Conservation (phyloP, 2,888 invertebrate species). For the Aromia moschata region DNA sequence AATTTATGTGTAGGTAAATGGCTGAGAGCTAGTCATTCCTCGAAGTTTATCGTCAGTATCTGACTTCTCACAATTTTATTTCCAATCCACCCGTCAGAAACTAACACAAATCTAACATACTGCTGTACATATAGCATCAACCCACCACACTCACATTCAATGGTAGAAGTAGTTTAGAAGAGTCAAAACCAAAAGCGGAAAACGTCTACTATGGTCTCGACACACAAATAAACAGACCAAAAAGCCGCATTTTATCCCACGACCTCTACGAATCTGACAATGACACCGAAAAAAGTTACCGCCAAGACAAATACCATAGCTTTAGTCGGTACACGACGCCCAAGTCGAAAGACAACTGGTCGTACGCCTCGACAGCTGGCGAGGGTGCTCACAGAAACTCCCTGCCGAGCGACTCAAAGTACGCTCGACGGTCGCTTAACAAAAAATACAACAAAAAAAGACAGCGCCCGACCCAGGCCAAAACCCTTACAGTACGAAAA, state of each 20-base stretch:
- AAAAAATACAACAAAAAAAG: slow-evolving; percentile 51
- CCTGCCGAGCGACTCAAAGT: slow-evolving; percentile 47
- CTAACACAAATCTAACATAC: slow-evolving; percentile 61
- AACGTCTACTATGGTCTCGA: slow-evolving; percentile 56
- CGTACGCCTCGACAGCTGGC: slow-evolving; percentile 50
- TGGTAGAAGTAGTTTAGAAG: slow-evolving; percentile 62
- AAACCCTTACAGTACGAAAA: slow-evolving; percentile 69
- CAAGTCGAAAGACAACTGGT: slow-evolving; percentile 55
- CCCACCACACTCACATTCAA: slow-evolving; percentile 62
- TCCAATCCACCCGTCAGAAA: slow-evolving; percentile 41
- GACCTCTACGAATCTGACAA: slow-evolving; percentile 57
- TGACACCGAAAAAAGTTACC: slow-evolving; percentile 51
- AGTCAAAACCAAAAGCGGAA: slow-evolving; percentile 52
- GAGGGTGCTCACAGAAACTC: slow-evolving; percentile 48
- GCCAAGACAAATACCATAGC: slow-evolving; percentile 54
- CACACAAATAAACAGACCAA: slow-evolving; percentile 48
- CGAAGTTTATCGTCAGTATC: no score
- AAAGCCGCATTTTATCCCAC: slow-evolving; percentile 49
- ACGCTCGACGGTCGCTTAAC: slow-evolving; percentile 47
- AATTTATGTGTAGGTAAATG: no score
- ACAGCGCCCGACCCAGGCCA: slow-evolving; percentile 62
- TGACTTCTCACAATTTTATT: no score
- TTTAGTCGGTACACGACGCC: slow-evolving; percentile 55
- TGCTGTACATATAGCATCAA: slow-evolving; percentile 59
- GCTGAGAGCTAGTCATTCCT: no score